A percentile compares a stretch with the other conserved stretches of the same genome.
phyloP scores from a whole-genome alignment of 2,888 invertebrate species.

The Phymatocera aterrima region DNA sequence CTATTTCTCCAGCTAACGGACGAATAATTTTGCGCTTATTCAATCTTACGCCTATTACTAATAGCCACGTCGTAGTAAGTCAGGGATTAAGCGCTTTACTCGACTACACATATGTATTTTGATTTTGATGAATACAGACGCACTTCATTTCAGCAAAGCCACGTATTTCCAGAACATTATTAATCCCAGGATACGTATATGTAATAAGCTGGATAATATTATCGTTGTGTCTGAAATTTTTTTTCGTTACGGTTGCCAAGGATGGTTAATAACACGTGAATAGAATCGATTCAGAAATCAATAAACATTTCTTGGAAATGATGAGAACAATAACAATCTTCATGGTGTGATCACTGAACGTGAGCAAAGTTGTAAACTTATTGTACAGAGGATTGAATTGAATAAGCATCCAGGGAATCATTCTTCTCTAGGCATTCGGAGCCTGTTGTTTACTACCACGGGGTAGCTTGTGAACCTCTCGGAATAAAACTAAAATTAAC shows the following conservation, averaged over 20 bases:
- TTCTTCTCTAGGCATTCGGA: slow-evolving; percentile 37
- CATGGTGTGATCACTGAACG: slow-evolving; percentile 23
- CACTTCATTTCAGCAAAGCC: background rate
- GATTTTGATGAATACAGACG: too few species aligned
- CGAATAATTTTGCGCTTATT: too few species aligned
- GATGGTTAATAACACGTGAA: background rate
- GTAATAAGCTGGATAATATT: background rate
- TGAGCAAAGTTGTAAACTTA: background rate
- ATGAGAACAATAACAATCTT: slow-evolving; percentile 8
- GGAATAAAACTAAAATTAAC: slow-evolving; percentile 12
- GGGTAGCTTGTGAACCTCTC: slow-evolving; percentile 31
- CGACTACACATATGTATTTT: too few species aligned
- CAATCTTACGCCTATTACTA: too few species aligned
- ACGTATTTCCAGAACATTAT: background rate
- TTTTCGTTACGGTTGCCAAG: background rate
- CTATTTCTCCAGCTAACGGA: too few species aligned
- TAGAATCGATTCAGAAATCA: background rate
- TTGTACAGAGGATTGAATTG: background rate
- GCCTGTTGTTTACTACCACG: slow-evolving; percentile 43
- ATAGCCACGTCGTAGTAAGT: too few species aligned
- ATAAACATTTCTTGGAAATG: slow-evolving; percentile 16
- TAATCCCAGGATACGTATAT: background rate
- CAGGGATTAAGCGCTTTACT: too few species aligned
- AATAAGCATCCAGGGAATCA: background rate
- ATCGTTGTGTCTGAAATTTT: slow-evolving; percentile 4